Base-by-base conservation (phyloP, 2,113 vertebrate genomes). In the Bufo gargarizans region DNA sequence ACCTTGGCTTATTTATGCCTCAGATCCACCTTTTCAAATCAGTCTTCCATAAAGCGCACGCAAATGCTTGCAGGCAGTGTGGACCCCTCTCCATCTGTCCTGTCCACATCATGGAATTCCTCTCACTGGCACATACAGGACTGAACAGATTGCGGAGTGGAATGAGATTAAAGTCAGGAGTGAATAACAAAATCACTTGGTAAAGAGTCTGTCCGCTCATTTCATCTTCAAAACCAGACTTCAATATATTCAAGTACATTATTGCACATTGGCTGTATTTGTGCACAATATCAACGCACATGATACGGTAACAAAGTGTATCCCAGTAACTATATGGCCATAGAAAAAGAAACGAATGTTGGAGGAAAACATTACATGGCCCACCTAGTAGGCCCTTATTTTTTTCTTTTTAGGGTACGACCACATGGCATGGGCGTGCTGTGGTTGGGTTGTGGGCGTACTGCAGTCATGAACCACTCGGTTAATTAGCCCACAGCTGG, bases 1-100 rank as follows among this genome's bases (percentile, higher is more conserved):
- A 84, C 87, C 87, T 88, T 88, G 87, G 82, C 59, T 84, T 88
- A 59, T 55, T 84, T 88, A 55, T 63, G 87, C 82, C 72, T 78
- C 59, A 84, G 59, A 84, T 78, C 87, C 87, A 84, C 81, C 82
- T 88, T 88, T 88, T 77, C 49, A 88, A 88, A 84, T 88, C 87
- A 88, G 87, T 84, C 72, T 78, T 69, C 69, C 82, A 84, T 88
- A 84, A 88, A 84, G 22, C 71, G 53, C 65, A 61, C 12, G 55
- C 49, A 84, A 77, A 84, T 84, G 78, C 59, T 88, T 84, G 74
- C 72, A 88, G 87, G 82, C 87, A 88, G 71, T 77, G 58, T 78
- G 49, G 87, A 58, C 71, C 87, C 82, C 71, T 84, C 82, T 84
- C 82, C 87, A 84, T 84, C 82, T 88, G 87, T 88, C 81, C 74